These are phyloP conservation scores for Chelidonichthys spinosus DNA, from an alignment of 2,797 vertebrate genomes.

Conservation along the genomic window DNA sequence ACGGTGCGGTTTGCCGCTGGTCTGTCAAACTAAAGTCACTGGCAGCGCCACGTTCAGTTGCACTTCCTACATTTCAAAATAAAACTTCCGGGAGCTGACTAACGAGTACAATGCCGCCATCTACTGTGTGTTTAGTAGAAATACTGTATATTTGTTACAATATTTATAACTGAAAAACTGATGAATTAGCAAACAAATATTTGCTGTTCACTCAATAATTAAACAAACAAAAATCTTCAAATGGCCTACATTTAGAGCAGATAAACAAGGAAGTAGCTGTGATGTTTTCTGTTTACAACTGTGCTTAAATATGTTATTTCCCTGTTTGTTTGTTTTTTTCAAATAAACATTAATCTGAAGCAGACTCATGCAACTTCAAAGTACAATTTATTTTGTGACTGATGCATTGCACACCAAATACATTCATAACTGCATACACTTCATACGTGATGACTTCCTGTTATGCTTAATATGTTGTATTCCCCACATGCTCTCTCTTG, in stretches of 20 bases:
- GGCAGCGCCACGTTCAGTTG: not conserved
- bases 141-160: too few relatives aligned
- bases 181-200: not conserved
- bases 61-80: constrained; percentile 64
- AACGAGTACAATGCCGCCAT: not conserved
- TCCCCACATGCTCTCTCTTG: not conserved
- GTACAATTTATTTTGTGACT: too few relatives aligned
- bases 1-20: constrained; percentile 21
- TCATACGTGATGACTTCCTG: not conserved
- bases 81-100: constrained; percentile 16
- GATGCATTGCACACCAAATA: too few relatives aligned
- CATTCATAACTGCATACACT: too few relatives aligned
- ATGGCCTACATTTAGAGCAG: not conserved
- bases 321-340: not conserved
- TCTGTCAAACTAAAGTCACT: constrained; percentile 27
- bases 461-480: not conserved
- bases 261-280: not conserved
- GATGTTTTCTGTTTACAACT: not conserved
- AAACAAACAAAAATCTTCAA: not conserved
- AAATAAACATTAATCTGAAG: not conserved
- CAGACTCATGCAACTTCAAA: too few relatives aligned
- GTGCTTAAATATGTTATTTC: not conserved
- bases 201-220: not conserved
- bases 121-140: constrained; percentile 20
- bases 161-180: not conserved